A percentile compares a stretch with the other conserved stretches of the same genome.
phyloP scores from a whole-genome alignment of 2,797 vertebrate genomes.

The Antennarius maculatus region DNA sequence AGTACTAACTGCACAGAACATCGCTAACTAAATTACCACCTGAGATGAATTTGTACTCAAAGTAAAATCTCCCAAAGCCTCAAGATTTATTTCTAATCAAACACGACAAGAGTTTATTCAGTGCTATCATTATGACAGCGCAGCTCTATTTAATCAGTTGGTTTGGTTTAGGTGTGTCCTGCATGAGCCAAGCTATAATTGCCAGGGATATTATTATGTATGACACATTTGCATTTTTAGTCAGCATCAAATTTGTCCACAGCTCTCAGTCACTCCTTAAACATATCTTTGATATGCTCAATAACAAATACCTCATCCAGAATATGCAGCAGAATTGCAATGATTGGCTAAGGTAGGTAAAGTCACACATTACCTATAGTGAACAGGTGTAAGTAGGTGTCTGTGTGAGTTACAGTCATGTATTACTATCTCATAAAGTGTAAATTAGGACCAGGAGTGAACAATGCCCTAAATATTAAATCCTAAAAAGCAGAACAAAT shows the following conservation, averaged over 20 bases:
- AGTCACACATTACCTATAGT: no score
- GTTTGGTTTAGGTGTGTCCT: slow-evolving; percentile 73
- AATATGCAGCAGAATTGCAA: neutral
- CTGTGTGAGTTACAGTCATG: no score
- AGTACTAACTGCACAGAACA: slow-evolving; percentile 51
- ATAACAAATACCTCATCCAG: neutral
- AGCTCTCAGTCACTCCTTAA: no score
- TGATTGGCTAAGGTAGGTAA: no score
- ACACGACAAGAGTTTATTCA: slow-evolving; percentile 75
- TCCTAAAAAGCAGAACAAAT: neutral
- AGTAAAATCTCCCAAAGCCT: slow-evolving; percentile 75
- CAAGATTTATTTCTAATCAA: slow-evolving; percentile 84
- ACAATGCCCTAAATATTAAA: neutral
- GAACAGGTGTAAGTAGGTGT: no score
- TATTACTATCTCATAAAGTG: no score
- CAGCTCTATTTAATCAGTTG: slow-evolving; percentile 79
- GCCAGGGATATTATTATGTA: slow-evolving; percentile 61
- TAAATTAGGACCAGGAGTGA: neutral
- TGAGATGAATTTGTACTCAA: slow-evolving; percentile 57
- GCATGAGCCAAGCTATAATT: slow-evolving; percentile 77
- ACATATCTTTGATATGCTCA: no score
- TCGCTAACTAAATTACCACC: slow-evolving; percentile 70
- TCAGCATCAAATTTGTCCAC: slow-evolving; percentile 58
- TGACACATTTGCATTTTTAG: slow-evolving; percentile 64
- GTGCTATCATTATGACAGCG: slow-evolving; percentile 66